Conservation (phyloP, 2,797 vertebrate species). For the Adelosebastes latens region DNA sequence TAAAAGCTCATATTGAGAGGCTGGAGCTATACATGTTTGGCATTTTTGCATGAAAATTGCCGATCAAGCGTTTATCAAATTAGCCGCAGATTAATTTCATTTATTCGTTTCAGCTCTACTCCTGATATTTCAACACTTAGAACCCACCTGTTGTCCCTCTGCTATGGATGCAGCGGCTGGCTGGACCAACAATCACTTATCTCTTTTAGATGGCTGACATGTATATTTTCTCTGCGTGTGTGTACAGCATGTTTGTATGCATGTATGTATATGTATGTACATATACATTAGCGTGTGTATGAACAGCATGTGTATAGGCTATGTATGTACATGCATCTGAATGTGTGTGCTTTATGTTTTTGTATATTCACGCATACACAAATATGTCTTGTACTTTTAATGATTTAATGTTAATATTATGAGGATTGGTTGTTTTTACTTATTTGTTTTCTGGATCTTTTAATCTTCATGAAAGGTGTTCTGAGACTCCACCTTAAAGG, state of each 20-base stretch:
- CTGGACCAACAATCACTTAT: slow-evolving; percentile 46
- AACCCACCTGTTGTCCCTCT: not conserved
- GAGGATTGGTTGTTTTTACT: not conserved
- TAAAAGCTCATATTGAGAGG: not conserved
- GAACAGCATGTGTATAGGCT: not conserved
- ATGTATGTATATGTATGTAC: slow-evolving; percentile 17
- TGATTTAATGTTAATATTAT: not conserved
- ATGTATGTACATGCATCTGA: slow-evolving; percentile 8
- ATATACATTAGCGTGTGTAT: slow-evolving; percentile 1
- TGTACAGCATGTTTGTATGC: not conserved
- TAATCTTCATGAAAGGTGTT: not conserved
- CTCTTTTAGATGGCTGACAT: slow-evolving; percentile 5
- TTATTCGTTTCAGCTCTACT: not conserved
- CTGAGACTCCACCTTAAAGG: not conserved
- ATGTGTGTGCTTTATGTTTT: slow-evolving; percentile 4
- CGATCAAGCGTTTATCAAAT: not conserved
- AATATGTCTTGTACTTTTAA: not conserved
- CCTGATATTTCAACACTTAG: not conserved
- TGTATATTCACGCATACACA: not conserved
- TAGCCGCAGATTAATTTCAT: not conserved
- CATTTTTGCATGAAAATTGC: not conserved
- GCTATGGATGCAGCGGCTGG: slow-evolving; percentile 9
- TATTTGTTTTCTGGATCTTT: not conserved
- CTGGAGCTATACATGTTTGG: not conserved
- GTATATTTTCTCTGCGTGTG: slow-evolving; percentile 29